Evolutionary conservation across 2,888 invertebrate genomes (phyloP).

Genomic region (Drosophila quinaria): DNA sequence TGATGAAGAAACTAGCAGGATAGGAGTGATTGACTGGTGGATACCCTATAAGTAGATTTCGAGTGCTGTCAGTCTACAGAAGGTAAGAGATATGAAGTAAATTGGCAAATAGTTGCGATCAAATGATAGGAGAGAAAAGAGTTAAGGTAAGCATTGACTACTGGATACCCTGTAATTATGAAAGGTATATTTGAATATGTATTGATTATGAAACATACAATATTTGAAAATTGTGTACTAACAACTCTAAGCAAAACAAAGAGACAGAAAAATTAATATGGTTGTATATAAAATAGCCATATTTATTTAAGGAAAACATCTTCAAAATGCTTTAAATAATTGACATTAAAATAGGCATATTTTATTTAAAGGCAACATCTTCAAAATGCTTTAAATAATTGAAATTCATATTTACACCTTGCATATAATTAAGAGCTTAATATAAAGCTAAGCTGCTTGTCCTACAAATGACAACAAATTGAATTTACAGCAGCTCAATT

Average conservation of each 20-base stretch:
- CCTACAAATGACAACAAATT: slow-evolving; percentile 36
- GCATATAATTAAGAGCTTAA: slow-evolving; percentile 10
- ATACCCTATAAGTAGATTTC: not conserved
- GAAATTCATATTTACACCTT: not conserved
- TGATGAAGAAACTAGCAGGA: not conserved
- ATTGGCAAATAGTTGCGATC: not conserved
- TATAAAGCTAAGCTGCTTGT: slow-evolving; percentile 25
- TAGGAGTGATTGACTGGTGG: not conserved
- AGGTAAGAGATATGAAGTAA: not conserved
- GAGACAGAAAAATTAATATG: too few species aligned
- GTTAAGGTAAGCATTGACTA: not conserved
- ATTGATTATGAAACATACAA: not conserved
- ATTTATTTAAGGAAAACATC: too few species aligned
- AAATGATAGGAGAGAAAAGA: not conserved
- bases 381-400: too few species aligned
- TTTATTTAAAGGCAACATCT: too few species aligned
- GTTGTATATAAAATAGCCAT: too few species aligned
- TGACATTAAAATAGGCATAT: too few species aligned
- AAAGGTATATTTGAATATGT: not conserved
- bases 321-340: too few species aligned
- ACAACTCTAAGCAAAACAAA: too few species aligned
- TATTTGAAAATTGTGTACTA: too few species aligned
- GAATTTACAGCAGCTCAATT: slow-evolving; percentile 55
- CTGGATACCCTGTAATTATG: not conserved
- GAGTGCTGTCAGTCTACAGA: not conserved